Conservation (phyloP, 2,113 vertebrate species). For the Tapirus terrestris region DNA sequence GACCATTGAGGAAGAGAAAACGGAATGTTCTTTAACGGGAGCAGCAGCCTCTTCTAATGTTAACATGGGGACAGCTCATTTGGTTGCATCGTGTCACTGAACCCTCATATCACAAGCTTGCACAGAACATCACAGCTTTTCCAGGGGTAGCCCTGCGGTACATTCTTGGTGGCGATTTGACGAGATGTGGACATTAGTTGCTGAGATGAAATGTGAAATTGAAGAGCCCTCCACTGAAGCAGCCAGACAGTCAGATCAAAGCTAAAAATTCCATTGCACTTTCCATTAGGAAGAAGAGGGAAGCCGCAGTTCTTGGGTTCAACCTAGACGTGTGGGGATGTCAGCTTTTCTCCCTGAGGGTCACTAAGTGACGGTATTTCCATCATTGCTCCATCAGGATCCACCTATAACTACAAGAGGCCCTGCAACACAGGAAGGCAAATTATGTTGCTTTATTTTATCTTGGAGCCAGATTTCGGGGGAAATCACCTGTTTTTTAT, state of each 20-base stretch:
- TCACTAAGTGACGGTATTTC: neutral
- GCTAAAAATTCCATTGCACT: neutral
- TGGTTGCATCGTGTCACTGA: conserved; percentile 17
- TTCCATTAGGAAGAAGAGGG: neutral
- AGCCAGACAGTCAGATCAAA: conserved; percentile 16
- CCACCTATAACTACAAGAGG: neutral
- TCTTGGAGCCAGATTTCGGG: neutral
- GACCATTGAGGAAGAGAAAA: conserved; percentile 64
- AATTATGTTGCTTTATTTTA: conserved; percentile 38
- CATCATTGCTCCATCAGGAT: neutral
- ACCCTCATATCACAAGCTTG: conserved; percentile 50
- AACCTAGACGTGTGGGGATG: neutral
- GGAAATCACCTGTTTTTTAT: conserved; percentile 72
- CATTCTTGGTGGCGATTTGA: conserved; percentile 41
- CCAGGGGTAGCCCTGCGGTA: conserved; percentile 31
- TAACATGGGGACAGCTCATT: conserved; percentile 56
- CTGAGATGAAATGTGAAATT: conserved; percentile 72
- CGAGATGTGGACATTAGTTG: conserved; percentile 62
- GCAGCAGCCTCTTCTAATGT: neutral
- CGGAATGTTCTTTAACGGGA: conserved; percentile 15
- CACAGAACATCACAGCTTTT: neutral
- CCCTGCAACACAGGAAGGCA: neutral
- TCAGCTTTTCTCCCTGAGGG: neutral
- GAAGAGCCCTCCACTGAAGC: conserved; percentile 63
- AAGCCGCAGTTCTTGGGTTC: neutral